A percentile compares a stretch with the other conserved stretches of the same genome.
Evolutionary conservation across 1,140 invertebrate species (phyloP).

Genomic region (Drosophila rufa): DNA sequence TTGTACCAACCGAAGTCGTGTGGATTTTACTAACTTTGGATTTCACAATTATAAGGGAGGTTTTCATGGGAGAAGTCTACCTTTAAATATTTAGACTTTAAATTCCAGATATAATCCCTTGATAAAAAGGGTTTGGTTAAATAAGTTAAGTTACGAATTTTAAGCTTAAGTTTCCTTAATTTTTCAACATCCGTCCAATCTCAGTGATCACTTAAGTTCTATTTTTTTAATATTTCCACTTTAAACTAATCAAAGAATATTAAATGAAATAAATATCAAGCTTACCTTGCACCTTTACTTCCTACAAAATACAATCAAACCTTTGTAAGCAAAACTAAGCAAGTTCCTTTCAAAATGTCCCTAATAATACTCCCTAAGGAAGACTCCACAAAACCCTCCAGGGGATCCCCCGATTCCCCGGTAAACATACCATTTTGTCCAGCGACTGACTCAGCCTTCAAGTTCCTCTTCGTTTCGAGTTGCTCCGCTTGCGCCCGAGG

Average conservation of each 20-base stretch:
- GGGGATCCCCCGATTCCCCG: too few species aligned
- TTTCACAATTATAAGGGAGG: slow-evolving; percentile 22
- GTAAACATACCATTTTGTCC: slow-evolving; percentile 59
- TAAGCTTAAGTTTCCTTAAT: not conserved
- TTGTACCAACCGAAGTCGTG: not conserved
- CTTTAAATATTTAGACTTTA: too few species aligned
- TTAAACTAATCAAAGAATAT: too few species aligned
- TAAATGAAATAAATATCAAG: too few species aligned
- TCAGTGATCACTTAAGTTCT: not conserved
- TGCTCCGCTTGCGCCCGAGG: slow-evolving; percentile 7
- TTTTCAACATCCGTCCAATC: not conserved
- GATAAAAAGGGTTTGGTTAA: too few species aligned
- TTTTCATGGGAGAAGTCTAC: too few species aligned
- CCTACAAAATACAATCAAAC: too few species aligned
- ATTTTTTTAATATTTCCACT: not conserved
- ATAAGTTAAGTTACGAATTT: not conserved
- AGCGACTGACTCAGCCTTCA: not conserved
- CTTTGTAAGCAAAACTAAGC: too few species aligned
- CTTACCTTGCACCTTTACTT: not conserved
- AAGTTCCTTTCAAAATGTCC: too few species aligned
- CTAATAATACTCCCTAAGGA: too few species aligned
- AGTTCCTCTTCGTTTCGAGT: not conserved
- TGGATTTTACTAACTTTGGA: slow-evolving; percentile 27
- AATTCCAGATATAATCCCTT: too few species aligned
- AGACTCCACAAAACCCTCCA: too few species aligned